Conservation (phyloP, 2,797 vertebrate genomes). For the Hippoglossus hippoglossus region DNA sequence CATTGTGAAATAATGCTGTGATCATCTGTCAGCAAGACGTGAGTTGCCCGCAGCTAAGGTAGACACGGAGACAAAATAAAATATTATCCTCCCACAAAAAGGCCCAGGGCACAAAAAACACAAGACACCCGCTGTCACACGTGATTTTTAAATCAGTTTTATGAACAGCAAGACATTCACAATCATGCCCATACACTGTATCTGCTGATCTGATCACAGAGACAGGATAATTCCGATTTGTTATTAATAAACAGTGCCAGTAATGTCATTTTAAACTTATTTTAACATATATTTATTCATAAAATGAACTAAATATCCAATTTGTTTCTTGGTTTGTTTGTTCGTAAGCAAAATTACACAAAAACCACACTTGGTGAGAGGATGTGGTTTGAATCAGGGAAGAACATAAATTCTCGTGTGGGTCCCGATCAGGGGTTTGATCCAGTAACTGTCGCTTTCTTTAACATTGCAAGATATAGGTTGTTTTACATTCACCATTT, state of each 20-base stretch:
- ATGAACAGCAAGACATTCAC: slow-evolving; percentile 42
- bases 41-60: slow-evolving; percentile 61
- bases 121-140: slow-evolving; percentile 11
- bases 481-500: no score
- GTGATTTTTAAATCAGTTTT: slow-evolving; percentile 55
- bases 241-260: neutral
- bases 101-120: slow-evolving; percentile 53
- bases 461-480: no score
- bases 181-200: neutral
- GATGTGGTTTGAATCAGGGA: no score
- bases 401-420: no score
- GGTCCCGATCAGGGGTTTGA: no score
- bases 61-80: slow-evolving; percentile 63
- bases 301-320: no score
- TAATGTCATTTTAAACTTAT: neutral
- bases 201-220: slow-evolving; percentile 8
- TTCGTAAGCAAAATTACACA: no score
- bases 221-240: neutral
- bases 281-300: neutral
- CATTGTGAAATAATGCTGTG: slow-evolving; percentile 69
- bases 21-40: slow-evolving; percentile 61
- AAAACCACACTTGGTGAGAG: no score
- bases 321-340: no score
- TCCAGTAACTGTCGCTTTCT: no score
- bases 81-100: slow-evolving; percentile 52